A percentile compares a stretch with the other conserved stretches of the same genome.
phyloP scores from a whole-genome alignment of 2,888 invertebrate species.

The Nemoura dubitans region DNA sequence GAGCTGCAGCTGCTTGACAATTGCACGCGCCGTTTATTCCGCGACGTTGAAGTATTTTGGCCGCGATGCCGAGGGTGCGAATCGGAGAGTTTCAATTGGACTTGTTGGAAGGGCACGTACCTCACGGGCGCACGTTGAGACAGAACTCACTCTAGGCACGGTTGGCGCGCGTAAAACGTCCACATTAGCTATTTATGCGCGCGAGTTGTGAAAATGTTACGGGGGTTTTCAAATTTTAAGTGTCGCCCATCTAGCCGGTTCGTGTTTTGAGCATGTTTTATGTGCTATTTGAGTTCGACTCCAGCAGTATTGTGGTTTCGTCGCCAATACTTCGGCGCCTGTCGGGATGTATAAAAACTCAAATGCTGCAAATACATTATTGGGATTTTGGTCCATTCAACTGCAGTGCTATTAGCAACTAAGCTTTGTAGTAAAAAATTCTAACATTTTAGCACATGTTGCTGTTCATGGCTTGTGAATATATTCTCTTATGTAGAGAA shows the following conservation, averaged over 20 bases:
- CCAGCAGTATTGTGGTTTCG: too few relatives aligned
- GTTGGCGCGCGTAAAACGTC: not conserved
- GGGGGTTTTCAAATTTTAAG: not conserved
- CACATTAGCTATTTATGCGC: not conserved
- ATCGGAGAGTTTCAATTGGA: not conserved
- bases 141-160: not conserved
- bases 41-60: not conserved
- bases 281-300: too few relatives aligned
- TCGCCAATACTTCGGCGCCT: too few relatives aligned
- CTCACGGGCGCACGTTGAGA: not conserved
- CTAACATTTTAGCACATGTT: too few relatives aligned
- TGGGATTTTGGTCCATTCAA: not conserved
- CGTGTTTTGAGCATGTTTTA: too few relatives aligned
- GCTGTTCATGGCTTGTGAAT: too few relatives aligned
- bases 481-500: too few relatives aligned
- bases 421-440: too few relatives aligned
- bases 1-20: not conserved
- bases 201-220: not conserved
- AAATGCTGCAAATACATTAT: not conserved
- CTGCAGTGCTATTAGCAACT: too few relatives aligned
- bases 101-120: not conserved
- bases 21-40: not conserved
- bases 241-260: not conserved
- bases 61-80: not conserved
- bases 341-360: not conserved